Evolutionary conservation across 2,888 invertebrate species (phyloP).

Genomic region (Aphidius colemani): DNA sequence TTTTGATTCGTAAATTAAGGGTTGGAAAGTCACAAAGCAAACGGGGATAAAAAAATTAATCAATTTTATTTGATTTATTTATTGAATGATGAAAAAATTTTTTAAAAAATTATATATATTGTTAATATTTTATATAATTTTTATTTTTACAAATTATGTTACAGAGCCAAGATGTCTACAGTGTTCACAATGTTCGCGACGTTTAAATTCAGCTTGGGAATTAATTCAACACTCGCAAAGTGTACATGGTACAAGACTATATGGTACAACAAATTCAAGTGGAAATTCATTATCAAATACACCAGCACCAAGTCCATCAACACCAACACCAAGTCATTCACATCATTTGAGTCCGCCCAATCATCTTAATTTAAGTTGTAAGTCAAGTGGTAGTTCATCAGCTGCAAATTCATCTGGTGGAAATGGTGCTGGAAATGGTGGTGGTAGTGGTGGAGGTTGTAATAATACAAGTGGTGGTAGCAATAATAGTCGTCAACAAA

Average conservation of each 20-base stretch:
- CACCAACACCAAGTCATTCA: slow-evolving; percentile 57
- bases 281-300: slow-evolving; percentile 57
- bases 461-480: slow-evolving; percentile 45
- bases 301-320: slow-evolving; percentile 60
- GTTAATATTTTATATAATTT: slow-evolving; percentile 3
- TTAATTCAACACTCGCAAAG: slow-evolving; percentile 94
- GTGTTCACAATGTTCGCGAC: slow-evolving; percentile 91
- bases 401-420: slow-evolving; percentile 58
- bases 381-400: slow-evolving; percentile 59
- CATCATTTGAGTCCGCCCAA: slow-evolving; percentile 58
- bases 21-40: slow-evolving; percentile 29
- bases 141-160: slow-evolving; percentile 56
- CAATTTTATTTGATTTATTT: not conserved
- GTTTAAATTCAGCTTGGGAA: slow-evolving; percentile 92
- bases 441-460: slow-evolving; percentile 50
- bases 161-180: slow-evolving; percentile 94
- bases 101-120: not conserved
- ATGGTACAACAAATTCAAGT: slow-evolving; percentile 66
- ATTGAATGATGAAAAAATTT: not conserved
- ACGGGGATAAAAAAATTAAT: not conserved
- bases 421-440: slow-evolving; percentile 50
- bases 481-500: slow-evolving; percentile 43
- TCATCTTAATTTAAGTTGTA: slow-evolving; percentile 57
- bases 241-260: slow-evolving; percentile 92
- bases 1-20: slow-evolving; percentile 49